Conservation (phyloP, 1,140 invertebrate species). For the Melipona quadrifasciata region DNA sequence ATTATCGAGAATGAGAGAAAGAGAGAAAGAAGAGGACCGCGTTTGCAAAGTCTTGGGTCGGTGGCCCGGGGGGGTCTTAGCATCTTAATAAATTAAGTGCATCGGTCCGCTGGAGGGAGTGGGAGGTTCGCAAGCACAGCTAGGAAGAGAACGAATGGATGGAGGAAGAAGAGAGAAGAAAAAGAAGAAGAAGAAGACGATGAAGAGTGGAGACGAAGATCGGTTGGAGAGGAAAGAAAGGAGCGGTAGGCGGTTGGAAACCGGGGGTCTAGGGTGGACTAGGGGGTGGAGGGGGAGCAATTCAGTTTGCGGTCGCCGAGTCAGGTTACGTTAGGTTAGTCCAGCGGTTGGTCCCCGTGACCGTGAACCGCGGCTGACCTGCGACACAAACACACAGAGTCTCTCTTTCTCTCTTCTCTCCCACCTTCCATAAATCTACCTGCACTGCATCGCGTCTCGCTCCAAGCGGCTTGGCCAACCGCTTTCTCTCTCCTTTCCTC, state of each 20-base stretch:
- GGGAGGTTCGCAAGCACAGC: not conserved
- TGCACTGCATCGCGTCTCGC: conserved; percentile 73
- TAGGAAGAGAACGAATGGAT: not conserved
- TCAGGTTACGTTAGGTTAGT: conserved; percentile 68
- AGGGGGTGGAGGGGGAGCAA: conserved; percentile 60
- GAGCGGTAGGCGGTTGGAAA: conserved; percentile 31
- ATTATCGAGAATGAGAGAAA: not conserved
- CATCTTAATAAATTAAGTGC: conserved; percentile 44
- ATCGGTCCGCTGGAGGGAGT: conserved; percentile 1
- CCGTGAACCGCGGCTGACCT: conserved; percentile 80
- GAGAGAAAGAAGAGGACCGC: not conserved
- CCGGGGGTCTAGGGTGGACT: not conserved
- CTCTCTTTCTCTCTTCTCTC: conserved; percentile 60
- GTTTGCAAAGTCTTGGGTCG: not conserved
- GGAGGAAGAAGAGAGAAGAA: not conserved
- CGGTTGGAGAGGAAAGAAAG: conserved; percentile 25
- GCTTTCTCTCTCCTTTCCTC: not conserved
- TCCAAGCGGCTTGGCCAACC: conserved; percentile 38
- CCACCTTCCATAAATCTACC: conserved; percentile 79
- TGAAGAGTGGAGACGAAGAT: not conserved
- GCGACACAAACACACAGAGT: conserved; percentile 74
- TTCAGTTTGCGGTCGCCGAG: conserved; percentile 69
- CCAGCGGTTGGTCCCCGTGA: conserved; percentile 74
- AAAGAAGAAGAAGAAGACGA: too few relatives aligned
- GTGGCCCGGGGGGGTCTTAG: not conserved